A percentile compares a stretch with the other conserved stretches of the same genome.
Conservation (phyloP, 2,888 invertebrate genomes). For the Phlogophora meticulosa region DNA sequence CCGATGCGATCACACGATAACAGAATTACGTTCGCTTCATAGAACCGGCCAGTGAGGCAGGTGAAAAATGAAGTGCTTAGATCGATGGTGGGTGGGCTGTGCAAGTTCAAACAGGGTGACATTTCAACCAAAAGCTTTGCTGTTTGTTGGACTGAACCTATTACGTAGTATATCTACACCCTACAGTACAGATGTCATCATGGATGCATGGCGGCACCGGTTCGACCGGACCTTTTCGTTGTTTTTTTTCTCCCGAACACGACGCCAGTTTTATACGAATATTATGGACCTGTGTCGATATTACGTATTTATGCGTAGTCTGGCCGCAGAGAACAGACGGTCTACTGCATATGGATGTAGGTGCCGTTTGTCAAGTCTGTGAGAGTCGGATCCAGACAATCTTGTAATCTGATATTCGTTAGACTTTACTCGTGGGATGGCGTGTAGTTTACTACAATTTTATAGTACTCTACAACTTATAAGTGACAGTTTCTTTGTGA, state of each 20-base stretch:
- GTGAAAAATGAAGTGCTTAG: constrained; percentile 2
- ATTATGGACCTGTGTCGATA: constrained; percentile 24
- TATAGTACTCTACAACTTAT: constrained; percentile 9
- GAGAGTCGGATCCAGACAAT: neutral
- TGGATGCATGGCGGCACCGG: constrained; percentile 34
- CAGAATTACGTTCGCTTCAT: constrained; percentile 21
- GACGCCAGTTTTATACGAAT: constrained; percentile 36
- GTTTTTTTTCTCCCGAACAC: constrained; percentile 25
- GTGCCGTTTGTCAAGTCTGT: neutral
- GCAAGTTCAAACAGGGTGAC: constrained; percentile 1
- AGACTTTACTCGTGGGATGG: constrained; percentile 3
- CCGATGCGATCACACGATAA: constrained; percentile 39
- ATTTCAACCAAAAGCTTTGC: neutral
- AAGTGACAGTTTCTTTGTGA: constrained; percentile 28
- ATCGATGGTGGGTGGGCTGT: neutral
- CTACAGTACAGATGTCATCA: constrained; percentile 24
- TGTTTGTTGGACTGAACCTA: neutral
- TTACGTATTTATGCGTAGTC: constrained; percentile 22
- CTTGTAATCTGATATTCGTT: constrained; percentile 34
- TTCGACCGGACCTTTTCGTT: constrained; percentile 38
- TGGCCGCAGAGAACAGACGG: constrained; percentile 6
- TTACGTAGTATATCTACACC: constrained; percentile 12
- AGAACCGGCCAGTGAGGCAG: constrained; percentile 5
- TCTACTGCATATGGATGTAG: constrained; percentile 13
- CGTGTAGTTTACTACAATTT: constrained; percentile 24